Evolutionary conservation across 2,888 invertebrate species (phyloP), one percentile per base, ranked within the genome.

Genomic region (Eurytoma adleriae): DNA sequence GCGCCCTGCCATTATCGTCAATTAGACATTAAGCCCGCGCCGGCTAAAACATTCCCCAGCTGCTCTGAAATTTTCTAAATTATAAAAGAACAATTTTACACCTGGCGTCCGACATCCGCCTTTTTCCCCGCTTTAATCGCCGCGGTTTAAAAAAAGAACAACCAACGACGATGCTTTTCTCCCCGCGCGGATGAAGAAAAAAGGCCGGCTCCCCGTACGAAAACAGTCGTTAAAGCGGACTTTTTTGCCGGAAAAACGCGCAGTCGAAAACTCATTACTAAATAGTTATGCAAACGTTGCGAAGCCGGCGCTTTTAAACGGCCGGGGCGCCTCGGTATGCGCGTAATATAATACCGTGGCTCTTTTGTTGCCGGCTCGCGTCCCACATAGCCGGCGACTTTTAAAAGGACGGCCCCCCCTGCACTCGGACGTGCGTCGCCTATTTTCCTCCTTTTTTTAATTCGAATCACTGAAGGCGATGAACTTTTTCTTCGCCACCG

Each of bases 251-350:
- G 40, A 40, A 40, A 30, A 40, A 40, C 40, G 7, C 40, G 40
- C 10, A 40, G 14, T 30, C 30, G 50, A 67, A 20, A 50, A 12
- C 24, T 10, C 16, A 30, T 16, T 16, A 24, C 57, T 66, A 18
- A 27, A 24, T 18, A 67, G 69, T 69, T 76, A 76, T 61, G 67
- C 59, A 52, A 68, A 68, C 16, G 52, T 69, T 61, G 76, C 76
- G 40, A 76, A 68, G 61, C 52, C 27, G 20, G 2, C 50, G 61
- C 13, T 2, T 12, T n/a, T 5, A 40, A 40, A 59, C 16, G 20
- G 24, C 18, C 18, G 52, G 14, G 27, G 40, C 64, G 66, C 64
- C 66, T 67, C 40, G 77, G 71, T 78, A 78, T 66, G 71, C 57
- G 52, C 18, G 78, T 70, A 70, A 78, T 50, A 50, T 48, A 57